Conservation (phyloP, 2,797 vertebrate species). For the Eupleurogrammus muticus region DNA sequence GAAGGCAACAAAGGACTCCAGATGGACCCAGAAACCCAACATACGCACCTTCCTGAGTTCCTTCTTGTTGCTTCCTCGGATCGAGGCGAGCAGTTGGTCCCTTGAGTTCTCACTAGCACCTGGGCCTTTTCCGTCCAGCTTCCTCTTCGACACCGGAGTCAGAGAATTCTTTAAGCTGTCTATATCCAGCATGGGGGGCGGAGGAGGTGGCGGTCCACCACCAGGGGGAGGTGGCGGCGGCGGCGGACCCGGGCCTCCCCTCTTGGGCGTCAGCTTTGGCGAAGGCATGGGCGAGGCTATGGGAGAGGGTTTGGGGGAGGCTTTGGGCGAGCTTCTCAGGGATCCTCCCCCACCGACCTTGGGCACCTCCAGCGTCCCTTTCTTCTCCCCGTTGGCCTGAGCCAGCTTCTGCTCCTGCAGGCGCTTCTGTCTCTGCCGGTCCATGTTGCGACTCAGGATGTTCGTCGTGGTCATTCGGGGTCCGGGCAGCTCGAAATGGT, state of each 20-base stretch:
- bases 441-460: constrained; percentile 98
- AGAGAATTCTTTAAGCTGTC: constrained; percentile 91
- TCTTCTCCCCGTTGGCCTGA: constrained; percentile 89
- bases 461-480: constrained; percentile 97
- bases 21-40: not conserved
- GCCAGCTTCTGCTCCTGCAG: constrained; percentile 94
- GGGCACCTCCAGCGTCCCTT: constrained; percentile 88
- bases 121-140: constrained; percentile 86
- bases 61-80: constrained; percentile 89
- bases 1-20: not conserved
- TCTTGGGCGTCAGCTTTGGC: constrained; percentile 88
- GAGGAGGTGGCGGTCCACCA: constrained; percentile 79
- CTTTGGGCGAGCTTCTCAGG: constrained; percentile 83
- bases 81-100: constrained; percentile 96
- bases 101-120: constrained; percentile 90
- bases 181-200: constrained; percentile 84
- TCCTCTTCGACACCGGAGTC: constrained; percentile 91
- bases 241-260: constrained; percentile 65
- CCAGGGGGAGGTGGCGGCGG: constrained; percentile 79
- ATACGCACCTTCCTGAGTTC: constrained; percentile 92
- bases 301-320: constrained; percentile 86
- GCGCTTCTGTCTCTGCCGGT: constrained; percentile 94
- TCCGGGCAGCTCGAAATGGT: constrained; percentile 96
- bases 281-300: constrained; percentile 85
- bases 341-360: constrained; percentile 80